These are phyloP conservation scores for Enteromius trimaculatus DNA, from an alignment of 2,797 vertebrate genomes.

Conservation along the genomic window DNA sequence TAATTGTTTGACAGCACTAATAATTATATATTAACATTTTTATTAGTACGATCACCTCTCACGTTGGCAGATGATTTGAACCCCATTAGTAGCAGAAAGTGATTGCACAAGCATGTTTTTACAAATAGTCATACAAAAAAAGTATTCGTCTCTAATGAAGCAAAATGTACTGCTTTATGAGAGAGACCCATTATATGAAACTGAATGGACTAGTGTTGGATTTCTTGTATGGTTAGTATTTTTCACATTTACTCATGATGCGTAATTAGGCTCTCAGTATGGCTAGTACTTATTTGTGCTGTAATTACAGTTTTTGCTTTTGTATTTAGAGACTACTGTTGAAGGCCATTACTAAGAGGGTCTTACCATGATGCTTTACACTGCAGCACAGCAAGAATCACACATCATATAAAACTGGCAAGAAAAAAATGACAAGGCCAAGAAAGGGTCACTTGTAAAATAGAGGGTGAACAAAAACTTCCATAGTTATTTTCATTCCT, in stretches of 20 bases:
- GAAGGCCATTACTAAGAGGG: neutral
- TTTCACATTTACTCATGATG: conserved; percentile 11
- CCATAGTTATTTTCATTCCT: conserved; percentile 10
- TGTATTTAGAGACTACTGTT: neutral
- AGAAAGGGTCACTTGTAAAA: conserved; percentile 31
- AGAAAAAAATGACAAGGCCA: neutral
- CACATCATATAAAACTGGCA: neutral
- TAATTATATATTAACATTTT: neutral
- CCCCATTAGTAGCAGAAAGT: no score
- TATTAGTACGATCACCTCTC: neutral
- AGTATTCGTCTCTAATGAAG: neutral
- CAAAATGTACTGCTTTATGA: neutral
- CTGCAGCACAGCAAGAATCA: conserved; percentile 3
- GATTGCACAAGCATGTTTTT: neutral
- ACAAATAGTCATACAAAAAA: neutral
- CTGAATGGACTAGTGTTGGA: neutral
- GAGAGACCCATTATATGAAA: neutral
- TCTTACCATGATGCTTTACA: conserved; percentile 8
- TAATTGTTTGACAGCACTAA: neutral
- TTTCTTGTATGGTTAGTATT: conserved; percentile 8
- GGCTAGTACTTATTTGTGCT: neutral
- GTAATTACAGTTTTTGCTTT: conserved; percentile 3
- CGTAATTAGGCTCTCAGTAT: conserved; percentile 38
- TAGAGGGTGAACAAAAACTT: neutral
- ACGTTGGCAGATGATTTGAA: no score